Percentiles rank a stretch among this genome's conserved stretches.
phyloP scores from a whole-genome alignment of 2,113 vertebrate species.

The Maccullochella peelii region DNA sequence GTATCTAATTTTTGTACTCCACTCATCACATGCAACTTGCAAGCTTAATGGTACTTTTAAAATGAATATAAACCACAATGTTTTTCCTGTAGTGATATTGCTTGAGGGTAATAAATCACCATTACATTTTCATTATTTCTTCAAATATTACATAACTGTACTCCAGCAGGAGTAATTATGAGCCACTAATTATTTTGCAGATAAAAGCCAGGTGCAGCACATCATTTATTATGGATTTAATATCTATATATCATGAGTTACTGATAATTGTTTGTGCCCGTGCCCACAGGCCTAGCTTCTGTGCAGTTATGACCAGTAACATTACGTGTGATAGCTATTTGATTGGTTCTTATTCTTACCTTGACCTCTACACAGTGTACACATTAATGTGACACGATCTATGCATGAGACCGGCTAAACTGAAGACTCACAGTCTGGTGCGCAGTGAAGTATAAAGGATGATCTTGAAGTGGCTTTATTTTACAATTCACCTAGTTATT shows the following conservation, averaged over 20 bases:
- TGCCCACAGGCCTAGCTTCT: conserved; percentile 30
- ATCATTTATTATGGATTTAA: conserved; percentile 21
- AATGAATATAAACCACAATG: not conserved
- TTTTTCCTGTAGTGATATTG: not conserved
- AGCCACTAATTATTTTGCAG: not conserved
- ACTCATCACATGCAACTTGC: not conserved
- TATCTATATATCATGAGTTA: not conserved
- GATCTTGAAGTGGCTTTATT: not conserved
- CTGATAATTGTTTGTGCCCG: conserved; percentile 15
- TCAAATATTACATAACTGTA: not conserved
- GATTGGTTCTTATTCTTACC: not conserved
- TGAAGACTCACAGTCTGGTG: not conserved
- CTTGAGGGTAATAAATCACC: not conserved
- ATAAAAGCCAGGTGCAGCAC: conserved; percentile 21
- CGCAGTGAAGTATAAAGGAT: not conserved
- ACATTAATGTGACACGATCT: not conserved
- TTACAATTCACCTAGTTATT: conserved; percentile 47
- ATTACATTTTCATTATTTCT: not conserved
- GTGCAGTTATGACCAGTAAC: conserved; percentile 35
- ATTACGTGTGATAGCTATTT: not conserved
- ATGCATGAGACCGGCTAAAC: not conserved
- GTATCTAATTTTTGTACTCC: not conserved
- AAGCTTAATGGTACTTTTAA: not conserved
- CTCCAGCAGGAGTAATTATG: not conserved
- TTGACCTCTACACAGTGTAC: conserved; percentile 25